Conservation (phyloP, 2,888 invertebrate species). For the Cephonodes hylas region DNA sequence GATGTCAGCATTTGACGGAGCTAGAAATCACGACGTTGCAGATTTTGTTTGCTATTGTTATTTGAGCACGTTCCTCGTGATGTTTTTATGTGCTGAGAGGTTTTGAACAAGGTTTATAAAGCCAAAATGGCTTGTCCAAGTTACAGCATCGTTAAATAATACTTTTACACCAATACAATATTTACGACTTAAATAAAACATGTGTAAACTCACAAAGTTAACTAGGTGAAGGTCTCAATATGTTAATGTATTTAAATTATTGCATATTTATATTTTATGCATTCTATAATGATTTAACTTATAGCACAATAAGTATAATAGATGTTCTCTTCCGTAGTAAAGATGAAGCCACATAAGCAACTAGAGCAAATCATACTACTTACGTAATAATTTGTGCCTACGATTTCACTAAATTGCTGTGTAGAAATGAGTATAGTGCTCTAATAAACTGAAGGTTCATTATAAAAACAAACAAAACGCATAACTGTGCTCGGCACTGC, state of each 20-base stretch:
- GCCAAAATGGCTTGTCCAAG: background rate
- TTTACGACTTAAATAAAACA: no score
- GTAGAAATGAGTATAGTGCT: conserved; percentile 6
- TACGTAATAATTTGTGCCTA: background rate
- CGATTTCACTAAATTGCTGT: background rate
- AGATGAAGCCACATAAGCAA: no score
- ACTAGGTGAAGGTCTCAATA: no score
- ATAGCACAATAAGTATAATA: no score
- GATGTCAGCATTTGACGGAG: background rate
- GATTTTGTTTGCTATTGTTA: background rate
- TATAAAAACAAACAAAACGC: conserved; percentile 64
- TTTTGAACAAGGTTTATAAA: background rate
- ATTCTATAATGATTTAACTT: no score
- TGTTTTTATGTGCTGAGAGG: background rate
- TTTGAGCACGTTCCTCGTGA: background rate
- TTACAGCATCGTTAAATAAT: no score
- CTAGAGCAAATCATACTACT: background rate
- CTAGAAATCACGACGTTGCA: background rate
- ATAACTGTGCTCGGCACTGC: conserved; percentile 53
- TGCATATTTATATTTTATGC: no score
- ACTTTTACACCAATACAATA: no score
- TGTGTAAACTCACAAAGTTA: no score
- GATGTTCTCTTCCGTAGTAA: no score
- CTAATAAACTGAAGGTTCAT: conserved; percentile 39
- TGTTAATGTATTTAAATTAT: no score